A percentile compares a stretch with the other conserved stretches of the same genome.
These are phyloP conservation scores for Heliocidaris erythrogramma DNA, from an alignment of 35 echinoderm and acorn worm species.

Conservation along the genomic window DNA sequence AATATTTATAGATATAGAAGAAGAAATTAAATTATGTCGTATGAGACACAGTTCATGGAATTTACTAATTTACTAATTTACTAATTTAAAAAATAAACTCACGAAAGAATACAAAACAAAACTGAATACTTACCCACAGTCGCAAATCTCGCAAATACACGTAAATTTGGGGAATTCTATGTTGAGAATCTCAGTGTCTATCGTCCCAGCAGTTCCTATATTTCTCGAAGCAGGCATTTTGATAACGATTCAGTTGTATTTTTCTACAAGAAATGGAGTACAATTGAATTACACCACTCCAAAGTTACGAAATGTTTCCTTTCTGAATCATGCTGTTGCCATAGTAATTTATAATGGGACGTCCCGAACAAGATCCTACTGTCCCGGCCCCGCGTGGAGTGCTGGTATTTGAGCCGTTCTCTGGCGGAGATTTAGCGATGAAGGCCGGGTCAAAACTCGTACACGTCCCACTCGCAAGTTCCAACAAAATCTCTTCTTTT, in stretches of 20 bases:
- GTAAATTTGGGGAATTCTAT: constrained; percentile 61
- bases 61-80: too few relatives aligned
- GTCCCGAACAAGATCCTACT: background rate
- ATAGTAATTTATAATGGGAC: background rate
- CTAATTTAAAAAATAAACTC: too few relatives aligned
- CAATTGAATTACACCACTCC: background rate
- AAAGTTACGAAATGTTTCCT: background rate
- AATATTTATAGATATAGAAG: too few relatives aligned
- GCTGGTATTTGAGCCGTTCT: background rate
- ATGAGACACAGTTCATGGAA: too few relatives aligned
- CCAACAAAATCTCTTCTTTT: background rate
- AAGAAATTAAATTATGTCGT: too few relatives aligned
- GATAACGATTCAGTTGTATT: background rate
- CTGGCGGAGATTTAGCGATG: background rate
- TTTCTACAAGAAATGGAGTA: background rate
- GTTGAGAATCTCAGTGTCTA: constrained; percentile 43
- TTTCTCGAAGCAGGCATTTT: constrained; percentile 24
- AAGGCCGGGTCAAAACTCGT: background rate
- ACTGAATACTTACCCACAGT: constrained; percentile 65
- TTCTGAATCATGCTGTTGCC: background rate
- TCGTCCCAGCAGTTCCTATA: background rate
- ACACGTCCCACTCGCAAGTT: background rate
- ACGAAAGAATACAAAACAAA: too few relatives aligned
- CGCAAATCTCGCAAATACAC: constrained; percentile 65
- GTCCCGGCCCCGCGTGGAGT: background rate